Evolutionary conservation across 2,888 invertebrate genomes (phyloP), one percentile per base, ranked within the genome.

Genomic region (Agrotis segetum): DNA sequence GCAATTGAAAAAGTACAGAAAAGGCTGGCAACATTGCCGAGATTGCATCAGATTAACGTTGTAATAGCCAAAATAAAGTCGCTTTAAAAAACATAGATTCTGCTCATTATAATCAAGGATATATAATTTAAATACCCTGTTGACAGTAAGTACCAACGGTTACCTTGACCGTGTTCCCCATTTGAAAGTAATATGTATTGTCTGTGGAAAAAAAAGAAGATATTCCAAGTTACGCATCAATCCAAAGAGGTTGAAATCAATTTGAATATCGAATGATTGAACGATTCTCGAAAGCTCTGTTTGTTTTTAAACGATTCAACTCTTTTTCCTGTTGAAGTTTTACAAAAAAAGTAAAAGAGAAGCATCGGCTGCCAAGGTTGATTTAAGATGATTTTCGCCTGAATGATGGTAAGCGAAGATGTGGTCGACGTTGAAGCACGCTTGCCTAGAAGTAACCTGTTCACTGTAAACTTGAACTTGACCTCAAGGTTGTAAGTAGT

Each of bases 141-240:
- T 61, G 46, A n/a, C 34, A 34, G 14, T 44, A 17, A 16, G n/a
- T 50, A 21, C 3, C 19, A 46, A 0, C 0, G 2, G 11, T 62
- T 19, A 49, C 77, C 79, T 77, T 77, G 74, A 79, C 68, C 69
- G 52, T 61, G 40, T 53, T 47, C 46, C 58, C n/a, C 3, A 77
- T 77, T 77, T 79, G 2, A 74, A 77, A 77, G 74, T 79, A 49
- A 40, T 64, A 77, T 77, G 16, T 5, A 55, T 40, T 24, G 76
- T 61, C 63, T 55, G 72, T 21, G 50, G 5, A 11, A 46, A 64
- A 77, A 75, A 66, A 67, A 34, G 34, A 59, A 19, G 13, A 19
- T 52, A 56, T 55, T 44, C 14, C n/a, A 52, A 74, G 68, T 49
- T 68, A 49, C 68, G 68, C 61, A 24, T 58, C 61, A 58, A 49